Conservation (phyloP, 2,888 invertebrate species). For the Patella pellucida region DNA sequence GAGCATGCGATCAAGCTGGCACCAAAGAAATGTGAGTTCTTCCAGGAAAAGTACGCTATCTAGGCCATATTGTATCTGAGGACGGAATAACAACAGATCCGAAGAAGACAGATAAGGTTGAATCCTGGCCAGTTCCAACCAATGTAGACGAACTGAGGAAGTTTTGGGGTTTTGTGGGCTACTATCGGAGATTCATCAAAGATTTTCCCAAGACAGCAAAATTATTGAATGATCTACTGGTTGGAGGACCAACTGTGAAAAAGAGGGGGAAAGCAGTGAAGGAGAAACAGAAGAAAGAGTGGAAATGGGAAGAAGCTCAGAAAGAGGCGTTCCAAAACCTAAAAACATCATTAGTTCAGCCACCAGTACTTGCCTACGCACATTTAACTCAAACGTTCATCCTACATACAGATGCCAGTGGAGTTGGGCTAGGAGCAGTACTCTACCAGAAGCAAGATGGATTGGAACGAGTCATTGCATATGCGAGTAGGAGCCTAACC, state of each 20-base stretch:
- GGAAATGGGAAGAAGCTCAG: conserved; percentile 30
- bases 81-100: too few relatives aligned
- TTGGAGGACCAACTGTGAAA: conserved; percentile 13
- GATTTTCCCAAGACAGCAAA: conserved; percentile 28
- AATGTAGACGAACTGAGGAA: not conserved
- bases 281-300: conserved; percentile 19
- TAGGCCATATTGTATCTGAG: too few relatives aligned
- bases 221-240: conserved; percentile 28
- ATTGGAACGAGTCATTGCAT: conserved; percentile 33
- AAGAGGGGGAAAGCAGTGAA: conserved; percentile 9
- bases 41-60: conserved; percentile 31
- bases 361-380: conserved; percentile 39
- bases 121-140: conserved; percentile 6
- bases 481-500: conserved; percentile 34
- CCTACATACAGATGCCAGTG: conserved; percentile 39
- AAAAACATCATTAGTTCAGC: too few relatives aligned
- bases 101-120: conserved; percentile 19
- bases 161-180: not conserved
- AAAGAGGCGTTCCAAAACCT: conserved; percentile 31
- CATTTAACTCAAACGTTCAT: conserved; percentile 27
- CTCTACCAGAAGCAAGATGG: conserved; percentile 36
- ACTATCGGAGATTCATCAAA: not conserved
- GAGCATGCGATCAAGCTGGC: conserved; percentile 26
- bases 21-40: conserved; percentile 31
- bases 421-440: conserved; percentile 33